A percentile compares a stretch with the other conserved stretches of the same genome.
Evolutionary conservation across 2,113 vertebrate species (phyloP).

Genomic region (Fulica atra): DNA sequence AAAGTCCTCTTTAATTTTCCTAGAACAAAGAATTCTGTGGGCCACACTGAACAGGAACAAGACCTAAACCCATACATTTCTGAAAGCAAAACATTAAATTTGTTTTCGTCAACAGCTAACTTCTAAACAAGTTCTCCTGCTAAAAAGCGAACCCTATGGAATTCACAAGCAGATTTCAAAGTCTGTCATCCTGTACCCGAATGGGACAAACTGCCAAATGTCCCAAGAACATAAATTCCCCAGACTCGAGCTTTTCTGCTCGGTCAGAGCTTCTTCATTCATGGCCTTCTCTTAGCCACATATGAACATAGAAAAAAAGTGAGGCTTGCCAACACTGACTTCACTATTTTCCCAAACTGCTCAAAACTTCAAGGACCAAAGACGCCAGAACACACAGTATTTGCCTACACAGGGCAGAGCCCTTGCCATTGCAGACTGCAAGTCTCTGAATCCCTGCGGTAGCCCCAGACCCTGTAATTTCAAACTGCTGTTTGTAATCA

Average conservation of each 20-base stretch:
- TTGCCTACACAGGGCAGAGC: not conserved
- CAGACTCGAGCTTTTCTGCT: not conserved
- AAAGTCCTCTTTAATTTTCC: not conserved
- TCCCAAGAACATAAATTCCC: not conserved
- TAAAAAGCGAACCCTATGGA: not conserved
- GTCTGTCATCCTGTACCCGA: not conserved
- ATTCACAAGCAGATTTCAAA: not conserved
- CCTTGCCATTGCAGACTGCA: not conserved
- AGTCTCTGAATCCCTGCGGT: not conserved
- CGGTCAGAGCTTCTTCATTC: not conserved
- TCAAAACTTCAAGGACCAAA: not conserved
- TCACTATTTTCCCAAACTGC: not conserved
- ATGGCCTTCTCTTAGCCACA: not conserved
- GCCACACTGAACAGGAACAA: not conserved
- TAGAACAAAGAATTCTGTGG: not conserved
- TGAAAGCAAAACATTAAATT: not conserved
- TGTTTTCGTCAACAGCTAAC: not conserved
- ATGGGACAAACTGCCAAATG: not conserved
- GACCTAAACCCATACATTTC: not conserved
- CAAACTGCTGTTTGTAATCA: not conserved
- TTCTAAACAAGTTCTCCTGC: not conserved
- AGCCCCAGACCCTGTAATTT: not conserved
- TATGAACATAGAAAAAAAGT: rapidly evolving
- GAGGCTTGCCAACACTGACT: rapidly evolving
- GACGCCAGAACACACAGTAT: not conserved